Evolutionary conservation across 2,888 invertebrate species (phyloP).

Genomic region (Meta bourneti): DNA sequence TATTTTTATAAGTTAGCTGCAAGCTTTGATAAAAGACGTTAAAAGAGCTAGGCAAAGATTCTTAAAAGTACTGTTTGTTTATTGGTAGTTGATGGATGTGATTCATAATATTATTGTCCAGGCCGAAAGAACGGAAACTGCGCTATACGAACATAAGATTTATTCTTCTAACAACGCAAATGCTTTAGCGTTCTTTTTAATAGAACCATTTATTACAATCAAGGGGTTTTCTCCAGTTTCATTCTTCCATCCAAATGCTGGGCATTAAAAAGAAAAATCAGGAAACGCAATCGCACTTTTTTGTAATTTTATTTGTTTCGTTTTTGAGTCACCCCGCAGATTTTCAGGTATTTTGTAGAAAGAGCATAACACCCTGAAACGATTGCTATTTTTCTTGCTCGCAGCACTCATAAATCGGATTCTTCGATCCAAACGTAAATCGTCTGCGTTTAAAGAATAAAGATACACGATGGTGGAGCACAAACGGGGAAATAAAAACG

Average conservation of each 20-base stretch:
- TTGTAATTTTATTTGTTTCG: not conserved
- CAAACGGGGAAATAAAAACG: not conserved
- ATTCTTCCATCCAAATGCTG: not conserved
- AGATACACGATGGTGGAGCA: not conserved
- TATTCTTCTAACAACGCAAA: not conserved
- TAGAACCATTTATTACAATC: slow-evolving; percentile 24
- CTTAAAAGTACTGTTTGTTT: not conserved
- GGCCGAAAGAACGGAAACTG: not conserved
- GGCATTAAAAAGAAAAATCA: not conserved
- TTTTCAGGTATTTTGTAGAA: not conserved
- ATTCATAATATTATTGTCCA: not conserved
- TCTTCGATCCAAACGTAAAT: slow-evolving; percentile 43
- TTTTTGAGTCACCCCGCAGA: not conserved
- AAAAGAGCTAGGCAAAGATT: not conserved
- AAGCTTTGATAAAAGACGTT: not conserved
- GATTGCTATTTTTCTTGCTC: slow-evolving; percentile 28
- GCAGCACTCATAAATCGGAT: slow-evolving; percentile 25
- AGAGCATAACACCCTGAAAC: slow-evolving; percentile 26
- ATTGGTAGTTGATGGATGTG: not conserved
- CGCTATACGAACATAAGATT: not conserved
- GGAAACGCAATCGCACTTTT: not conserved
- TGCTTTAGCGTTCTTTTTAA: not conserved
- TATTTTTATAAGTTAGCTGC: too few relatives aligned
- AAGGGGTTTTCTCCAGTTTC: not conserved
- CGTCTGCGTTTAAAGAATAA: slow-evolving; percentile 20